A percentile compares a stretch with the other conserved stretches of the same genome.
Evolutionary conservation across 2,797 vertebrate species (phyloP).

Genomic region (Muraenolepis orangiensis): DNA sequence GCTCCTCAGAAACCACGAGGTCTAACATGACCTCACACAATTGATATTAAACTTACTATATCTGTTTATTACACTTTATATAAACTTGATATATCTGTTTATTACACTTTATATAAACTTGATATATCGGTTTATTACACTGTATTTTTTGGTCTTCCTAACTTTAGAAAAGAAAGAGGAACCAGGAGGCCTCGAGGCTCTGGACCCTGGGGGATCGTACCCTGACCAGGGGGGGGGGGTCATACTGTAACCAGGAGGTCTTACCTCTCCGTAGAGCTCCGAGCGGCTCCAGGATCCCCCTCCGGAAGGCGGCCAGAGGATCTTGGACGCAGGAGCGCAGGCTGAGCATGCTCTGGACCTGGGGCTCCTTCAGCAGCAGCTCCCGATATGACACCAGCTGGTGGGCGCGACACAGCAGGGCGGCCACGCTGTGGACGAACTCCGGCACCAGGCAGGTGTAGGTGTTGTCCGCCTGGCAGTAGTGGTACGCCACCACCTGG

Average conservation of each 20-base stretch:
- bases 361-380: constrained; percentile 86
- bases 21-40: too few species aligned
- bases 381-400: constrained; percentile 87
- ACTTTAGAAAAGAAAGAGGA: too few species aligned
- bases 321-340: constrained; percentile 96
- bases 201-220: too few species aligned
- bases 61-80: too few species aligned
- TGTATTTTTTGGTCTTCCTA: too few species aligned
- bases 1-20: neutral
- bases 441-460: constrained; percentile 97
- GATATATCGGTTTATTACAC: too few species aligned
- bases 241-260: too few species aligned
- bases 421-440: constrained; percentile 93
- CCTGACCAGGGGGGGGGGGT: too few species aligned
- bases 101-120: too few species aligned
- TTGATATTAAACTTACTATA: too few species aligned
- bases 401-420: constrained; percentile 87
- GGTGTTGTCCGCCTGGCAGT: constrained; percentile 97
- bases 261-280: constrained; percentile 84
- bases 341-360: constrained; percentile 94
- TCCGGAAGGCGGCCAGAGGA: constrained; percentile 85
- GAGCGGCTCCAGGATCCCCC: constrained; percentile 90
- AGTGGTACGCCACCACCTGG: constrained; percentile 97
- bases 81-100: too few species aligned
- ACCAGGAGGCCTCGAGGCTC: too few species aligned